Evolutionary conservation across 2,113 vertebrate genomes (phyloP).

Genomic region (Barbus barbus): DNA sequence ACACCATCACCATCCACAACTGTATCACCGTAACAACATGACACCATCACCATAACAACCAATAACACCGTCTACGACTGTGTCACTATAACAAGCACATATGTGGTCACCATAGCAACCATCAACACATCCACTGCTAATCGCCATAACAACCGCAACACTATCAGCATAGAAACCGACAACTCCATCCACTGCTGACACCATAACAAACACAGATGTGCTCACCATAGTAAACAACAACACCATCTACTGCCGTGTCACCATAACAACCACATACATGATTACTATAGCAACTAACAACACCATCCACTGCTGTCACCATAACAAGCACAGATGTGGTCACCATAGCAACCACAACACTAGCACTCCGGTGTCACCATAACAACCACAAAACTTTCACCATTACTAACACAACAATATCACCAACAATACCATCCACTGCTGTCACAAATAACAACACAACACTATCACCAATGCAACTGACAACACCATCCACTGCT

Average conservation of each 20-base stretch:
- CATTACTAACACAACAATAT: not conserved
- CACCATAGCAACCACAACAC: too few relatives aligned
- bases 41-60: not conserved
- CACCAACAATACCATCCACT: not conserved
- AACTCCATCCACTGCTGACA: not conserved
- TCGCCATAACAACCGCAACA: not conserved
- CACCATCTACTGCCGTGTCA: not conserved
- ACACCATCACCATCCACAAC: not conserved
- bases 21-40: not conserved
- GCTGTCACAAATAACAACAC: not conserved
- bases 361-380: not conserved
- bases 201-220: not conserved
- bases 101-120: not conserved
- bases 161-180: not conserved
- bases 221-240: not conserved
- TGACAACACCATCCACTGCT: not conserved
- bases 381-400: not conserved
- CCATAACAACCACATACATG: not conserved
- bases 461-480: not conserved
- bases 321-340: too few relatives aligned
- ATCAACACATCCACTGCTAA: not conserved
- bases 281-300: not conserved
- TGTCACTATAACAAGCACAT: not conserved
- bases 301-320: too few relatives aligned
- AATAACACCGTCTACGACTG: not conserved